Evolutionary conservation across 2,888 invertebrate species (phyloP).

Genomic region (Drosophila koepferae): DNA sequence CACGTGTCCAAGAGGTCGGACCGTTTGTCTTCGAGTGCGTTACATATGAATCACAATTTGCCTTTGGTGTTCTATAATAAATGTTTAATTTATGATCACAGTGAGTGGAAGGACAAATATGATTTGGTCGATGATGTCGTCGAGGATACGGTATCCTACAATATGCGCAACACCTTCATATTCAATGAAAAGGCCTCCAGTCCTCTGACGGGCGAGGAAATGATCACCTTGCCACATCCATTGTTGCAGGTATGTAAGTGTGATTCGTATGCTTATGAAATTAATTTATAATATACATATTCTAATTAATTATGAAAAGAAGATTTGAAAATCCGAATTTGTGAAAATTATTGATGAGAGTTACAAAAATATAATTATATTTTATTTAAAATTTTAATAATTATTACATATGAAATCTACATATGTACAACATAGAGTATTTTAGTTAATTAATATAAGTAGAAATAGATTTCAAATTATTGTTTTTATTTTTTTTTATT

Average conservation of each 20-base stretch:
- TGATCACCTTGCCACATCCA: constrained; percentile 89
- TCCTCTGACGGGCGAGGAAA: constrained; percentile 91
- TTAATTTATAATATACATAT: too few relatives aligned
- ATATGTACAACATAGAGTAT: too few relatives aligned
- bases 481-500: too few relatives aligned
- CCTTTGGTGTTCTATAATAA: neutral
- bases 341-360: too few relatives aligned
- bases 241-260: constrained; percentile 88
- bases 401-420: too few relatives aligned
- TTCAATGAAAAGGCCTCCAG: constrained; percentile 88
- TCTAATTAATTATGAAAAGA: too few relatives aligned
- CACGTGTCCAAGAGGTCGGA: constrained; percentile 91
- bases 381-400: too few relatives aligned
- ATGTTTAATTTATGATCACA: constrained; percentile 76
- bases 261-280: neutral
- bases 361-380: too few relatives aligned
- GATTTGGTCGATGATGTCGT: constrained; percentile 90
- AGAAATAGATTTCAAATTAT: too few relatives aligned
- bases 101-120: constrained; percentile 93
- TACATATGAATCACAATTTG: neutral
- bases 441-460: too few relatives aligned
- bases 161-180: constrained; percentile 88
- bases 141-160: constrained; percentile 91
- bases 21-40: constrained; percentile 93
- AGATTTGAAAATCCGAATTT: neutral